Conservation (phyloP, 2,888 invertebrate species). For the Carterocephalus palaemon region DNA sequence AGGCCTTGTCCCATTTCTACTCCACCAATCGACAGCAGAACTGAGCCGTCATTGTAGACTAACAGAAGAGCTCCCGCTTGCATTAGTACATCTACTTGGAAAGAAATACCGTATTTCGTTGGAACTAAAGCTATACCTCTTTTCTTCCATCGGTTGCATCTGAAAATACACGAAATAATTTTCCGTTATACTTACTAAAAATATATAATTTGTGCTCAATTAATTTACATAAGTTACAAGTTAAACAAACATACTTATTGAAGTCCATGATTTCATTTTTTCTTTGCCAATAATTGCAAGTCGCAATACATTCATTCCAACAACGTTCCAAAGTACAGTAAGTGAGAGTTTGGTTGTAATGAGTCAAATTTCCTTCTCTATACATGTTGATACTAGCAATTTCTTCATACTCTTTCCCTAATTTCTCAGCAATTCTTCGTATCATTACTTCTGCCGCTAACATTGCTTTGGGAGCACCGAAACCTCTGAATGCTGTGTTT, state of each 20-base stretch:
- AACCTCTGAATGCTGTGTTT: slow-evolving; percentile 95
- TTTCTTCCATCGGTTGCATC: slow-evolving; percentile 86
- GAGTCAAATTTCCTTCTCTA: slow-evolving; percentile 86
- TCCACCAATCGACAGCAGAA: slow-evolving; percentile 88
- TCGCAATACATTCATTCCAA: slow-evolving; percentile 86
- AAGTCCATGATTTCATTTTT: slow-evolving; percentile 81
- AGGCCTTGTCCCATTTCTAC: slow-evolving; percentile 96
- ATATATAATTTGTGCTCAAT: not conserved
- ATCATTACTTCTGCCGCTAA: slow-evolving; percentile 88
- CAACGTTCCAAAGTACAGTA: slow-evolving; percentile 86
- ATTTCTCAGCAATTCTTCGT: slow-evolving; percentile 84
- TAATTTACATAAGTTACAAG: not conserved
- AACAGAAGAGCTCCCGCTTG: slow-evolving; percentile 89
- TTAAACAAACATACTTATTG: slow-evolving; percentile 77
- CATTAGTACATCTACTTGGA: slow-evolving; percentile 82
- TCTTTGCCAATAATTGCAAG: slow-evolving; percentile 81
- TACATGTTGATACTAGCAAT: slow-evolving; percentile 87
- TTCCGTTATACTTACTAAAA: not conserved
- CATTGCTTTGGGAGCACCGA: slow-evolving; percentile 95
- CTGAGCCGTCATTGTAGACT: slow-evolving; percentile 88
- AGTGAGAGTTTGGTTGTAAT: slow-evolving; percentile 85
- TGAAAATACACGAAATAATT: slow-evolving; percentile 42
- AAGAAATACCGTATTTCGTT: slow-evolving; percentile 87
- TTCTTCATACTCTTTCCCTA: slow-evolving; percentile 81
- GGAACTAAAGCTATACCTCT: slow-evolving; percentile 86